These are phyloP conservation scores for Leguminivora glycinivorella DNA, from an alignment of 1,140 invertebrate genomes.

Conservation along the genomic window DNA sequence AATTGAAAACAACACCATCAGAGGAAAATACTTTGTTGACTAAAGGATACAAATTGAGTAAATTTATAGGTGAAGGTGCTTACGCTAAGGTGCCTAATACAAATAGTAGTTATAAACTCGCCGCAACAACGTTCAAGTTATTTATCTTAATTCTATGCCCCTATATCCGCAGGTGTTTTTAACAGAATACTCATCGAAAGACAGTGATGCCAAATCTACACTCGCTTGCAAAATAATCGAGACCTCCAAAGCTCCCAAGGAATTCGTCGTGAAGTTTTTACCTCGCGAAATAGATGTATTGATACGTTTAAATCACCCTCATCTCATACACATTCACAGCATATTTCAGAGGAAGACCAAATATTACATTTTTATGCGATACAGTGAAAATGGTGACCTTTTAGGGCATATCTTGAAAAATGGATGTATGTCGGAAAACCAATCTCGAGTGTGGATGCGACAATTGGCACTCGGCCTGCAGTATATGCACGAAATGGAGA, in stretches of 20 bases:
- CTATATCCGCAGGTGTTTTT: constrained; percentile 78
- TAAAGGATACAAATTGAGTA: constrained; percentile 81
- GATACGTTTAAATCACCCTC: constrained; percentile 84
- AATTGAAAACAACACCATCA: constrained; percentile 74
- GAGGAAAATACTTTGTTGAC: constrained; percentile 80
- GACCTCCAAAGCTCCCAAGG: constrained; percentile 83
- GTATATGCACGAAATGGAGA: constrained; percentile 86
- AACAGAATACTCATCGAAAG: constrained; percentile 77
- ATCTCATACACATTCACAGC: constrained; percentile 85
- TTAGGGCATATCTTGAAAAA: constrained; percentile 82
- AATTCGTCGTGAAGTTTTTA: constrained; percentile 87
- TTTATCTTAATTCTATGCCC: constrained; percentile 3
- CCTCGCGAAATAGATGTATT: constrained; percentile 87
- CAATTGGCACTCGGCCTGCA: constrained; percentile 83
- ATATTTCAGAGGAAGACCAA: constrained; percentile 83
- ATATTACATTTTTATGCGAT: constrained; percentile 86
- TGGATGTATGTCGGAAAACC: constrained; percentile 82
- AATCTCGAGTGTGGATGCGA: constrained; percentile 83
- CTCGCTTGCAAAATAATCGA: constrained; percentile 88
- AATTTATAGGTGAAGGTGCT: constrained; percentile 83
- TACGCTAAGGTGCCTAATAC: constrained; percentile 80
- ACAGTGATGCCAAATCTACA: constrained; percentile 54
- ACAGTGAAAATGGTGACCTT: constrained; percentile 84
- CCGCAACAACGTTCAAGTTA: constrained; percentile 10
- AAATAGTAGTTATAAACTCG: background rate